Base-by-base conservation (phyloP, 2,888 invertebrate species). In the Hipparchia semele region DNA sequence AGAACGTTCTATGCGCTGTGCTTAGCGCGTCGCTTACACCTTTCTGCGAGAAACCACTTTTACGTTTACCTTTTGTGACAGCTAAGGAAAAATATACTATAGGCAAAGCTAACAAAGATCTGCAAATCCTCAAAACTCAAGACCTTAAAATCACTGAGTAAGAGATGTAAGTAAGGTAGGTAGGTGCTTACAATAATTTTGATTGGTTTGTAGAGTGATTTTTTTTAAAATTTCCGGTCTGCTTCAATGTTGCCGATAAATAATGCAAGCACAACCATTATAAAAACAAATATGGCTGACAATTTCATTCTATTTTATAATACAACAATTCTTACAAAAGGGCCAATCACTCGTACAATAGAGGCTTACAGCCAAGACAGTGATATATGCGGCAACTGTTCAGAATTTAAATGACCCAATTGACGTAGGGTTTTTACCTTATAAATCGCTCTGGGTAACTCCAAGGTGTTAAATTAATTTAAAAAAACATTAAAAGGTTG, bases 281-380 rank as follows among this genome's bases (percentile, higher is more conserved):
- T 68, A 71, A 84, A 67, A 23, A 81, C 72, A 9, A 84, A 75
- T 6, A 84, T 13, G 61, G 73, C 75, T 39, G 82, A 80, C 64
- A 86, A 72, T 73, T 85, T 85, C 86, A 85, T 86, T 46, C 80
- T 67, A 58, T 59, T 46, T 45, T 61, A 12, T 62, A 64, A 6
- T 33, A 13, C 53, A 9, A 58, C 12, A 23, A 59, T 12, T 59
- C 23, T 49, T 10, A 9, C 49, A 49, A 12, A 54, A 2, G 45
- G 33, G 46, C 54, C 3, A 53, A 9, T 61, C 13, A 23, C 58
- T 72, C 33, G 45, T 9, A 59, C 10, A 54, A 10, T 54, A 56
- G 12, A 56, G 13, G 4, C 59, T 69, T 66, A 33, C 33, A 10
- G 33, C 49, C 51, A 53, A 65, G 51, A 9, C 39, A 68, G 59